Evolutionary conservation across 2,888 invertebrate genomes (phyloP).

Genomic region (Lycia hirtaria): DNA sequence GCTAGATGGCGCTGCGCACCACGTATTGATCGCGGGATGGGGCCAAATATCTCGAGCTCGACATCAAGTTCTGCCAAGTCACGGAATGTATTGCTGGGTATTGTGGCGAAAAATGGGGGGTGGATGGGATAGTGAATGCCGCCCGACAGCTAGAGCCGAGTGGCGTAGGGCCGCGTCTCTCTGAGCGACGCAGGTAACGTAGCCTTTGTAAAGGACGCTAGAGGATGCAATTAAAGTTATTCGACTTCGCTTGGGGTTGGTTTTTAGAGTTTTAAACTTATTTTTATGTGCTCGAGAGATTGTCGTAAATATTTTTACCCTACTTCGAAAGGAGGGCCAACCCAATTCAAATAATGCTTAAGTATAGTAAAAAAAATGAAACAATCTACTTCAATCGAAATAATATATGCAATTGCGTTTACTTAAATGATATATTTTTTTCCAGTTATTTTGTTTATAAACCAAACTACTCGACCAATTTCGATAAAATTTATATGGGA

Average conservation of each 20-base stretch:
- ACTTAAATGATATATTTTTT: no score
- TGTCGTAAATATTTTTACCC: no score
- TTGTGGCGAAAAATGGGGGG: slow-evolving; percentile 84
- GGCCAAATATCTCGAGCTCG: slow-evolving; percentile 75
- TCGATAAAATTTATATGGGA: no score
- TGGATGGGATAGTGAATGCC: slow-evolving; percentile 64
- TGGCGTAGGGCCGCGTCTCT: slow-evolving; percentile 20
- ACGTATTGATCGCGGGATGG: slow-evolving; percentile 80
- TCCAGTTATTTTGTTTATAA: no score
- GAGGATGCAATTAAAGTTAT: slow-evolving; percentile 41
- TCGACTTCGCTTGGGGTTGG: slow-evolving; percentile 29
- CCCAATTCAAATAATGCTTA: no score
- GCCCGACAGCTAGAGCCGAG: slow-evolving; percentile 55
- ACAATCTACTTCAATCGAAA: no score
- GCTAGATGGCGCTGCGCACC: slow-evolving; percentile 83
- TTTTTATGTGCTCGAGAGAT: no score
- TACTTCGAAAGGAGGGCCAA: no score
- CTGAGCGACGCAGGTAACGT: slow-evolving; percentile 24
- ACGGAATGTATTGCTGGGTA: slow-evolving; percentile 84
- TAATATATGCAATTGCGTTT: no score
- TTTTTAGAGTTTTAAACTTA: slow-evolving; percentile 17
- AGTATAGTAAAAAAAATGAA: no score
- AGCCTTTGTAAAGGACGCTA: slow-evolving; percentile 16
- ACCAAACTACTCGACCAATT: no score
- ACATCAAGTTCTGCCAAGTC: slow-evolving; percentile 82